Conservation (phyloP, 2,113 vertebrate genomes). For the Acanthisitta chloris region DNA sequence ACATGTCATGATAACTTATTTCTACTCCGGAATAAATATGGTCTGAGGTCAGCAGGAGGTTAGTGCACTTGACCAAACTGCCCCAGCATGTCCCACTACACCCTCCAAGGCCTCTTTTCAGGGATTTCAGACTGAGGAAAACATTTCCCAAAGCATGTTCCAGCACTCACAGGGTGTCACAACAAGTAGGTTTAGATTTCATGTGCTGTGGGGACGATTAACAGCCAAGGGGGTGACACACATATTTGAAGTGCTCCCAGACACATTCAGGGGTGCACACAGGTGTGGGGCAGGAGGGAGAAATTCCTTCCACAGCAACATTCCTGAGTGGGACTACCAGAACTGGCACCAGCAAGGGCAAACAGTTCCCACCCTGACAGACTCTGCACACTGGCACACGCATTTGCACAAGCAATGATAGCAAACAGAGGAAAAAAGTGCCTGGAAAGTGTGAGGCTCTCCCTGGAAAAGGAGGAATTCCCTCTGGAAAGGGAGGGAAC, state of each 20-base stretch:
- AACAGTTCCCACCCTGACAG: not conserved
- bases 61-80: not conserved
- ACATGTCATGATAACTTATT: not conserved
- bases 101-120: not conserved
- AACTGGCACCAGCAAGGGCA: not conserved
- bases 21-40: not conserved
- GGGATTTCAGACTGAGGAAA: too few species aligned
- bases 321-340: not conserved
- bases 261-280: not conserved
- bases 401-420: not conserved
- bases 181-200: accelerated
- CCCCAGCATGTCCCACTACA: not conserved
- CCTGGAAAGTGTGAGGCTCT: not conserved
- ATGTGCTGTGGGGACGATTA: not conserved
- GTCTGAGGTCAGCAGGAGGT: not conserved
- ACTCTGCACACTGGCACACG: not conserved
- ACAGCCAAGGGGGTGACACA: not conserved
- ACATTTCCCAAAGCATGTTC: accelerated
- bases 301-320: not conserved
- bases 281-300: not conserved
- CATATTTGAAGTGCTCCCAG: accelerated
- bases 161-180: not conserved
- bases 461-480: too few species aligned
- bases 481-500: too few species aligned
- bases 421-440: not conserved